Percentiles rank a stretch among this genome's conserved stretches.
Evolutionary conservation across 1,140 invertebrate species (phyloP).

Genomic region (Caerostris darwini): DNA sequence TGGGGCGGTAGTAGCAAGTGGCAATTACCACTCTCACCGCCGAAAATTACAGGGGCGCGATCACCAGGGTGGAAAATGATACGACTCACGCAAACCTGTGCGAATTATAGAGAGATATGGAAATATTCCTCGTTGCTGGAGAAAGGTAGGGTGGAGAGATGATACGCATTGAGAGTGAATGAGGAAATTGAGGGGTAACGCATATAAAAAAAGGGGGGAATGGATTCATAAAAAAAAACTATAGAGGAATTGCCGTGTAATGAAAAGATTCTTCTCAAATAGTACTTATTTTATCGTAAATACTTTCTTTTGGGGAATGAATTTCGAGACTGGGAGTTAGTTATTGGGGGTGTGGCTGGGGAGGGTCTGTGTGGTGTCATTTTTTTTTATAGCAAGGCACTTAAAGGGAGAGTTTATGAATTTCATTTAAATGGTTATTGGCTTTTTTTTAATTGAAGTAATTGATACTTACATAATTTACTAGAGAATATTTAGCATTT

Average conservation of each 20-base stretch:
- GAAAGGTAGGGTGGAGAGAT: not conserved
- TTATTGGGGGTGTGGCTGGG: not conserved
- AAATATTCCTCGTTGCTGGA: conserved; percentile 43
- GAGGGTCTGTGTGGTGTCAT: not conserved
- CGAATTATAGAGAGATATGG: conserved; percentile 74
- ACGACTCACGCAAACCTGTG: conserved; percentile 69
- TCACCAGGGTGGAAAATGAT: conserved; percentile 72
- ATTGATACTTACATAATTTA: no score
- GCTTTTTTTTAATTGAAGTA: no score
- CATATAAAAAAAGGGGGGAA: not conserved
- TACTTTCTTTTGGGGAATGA: conserved; percentile 56
- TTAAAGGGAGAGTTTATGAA: not conserved
- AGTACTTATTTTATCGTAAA: conserved; percentile 70
- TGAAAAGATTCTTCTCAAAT: conserved; percentile 66
- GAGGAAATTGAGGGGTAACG: conserved; percentile 1
- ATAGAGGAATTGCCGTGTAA: conserved; percentile 32
- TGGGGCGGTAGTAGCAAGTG: conserved; percentile 67
- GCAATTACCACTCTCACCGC: conserved; percentile 68
- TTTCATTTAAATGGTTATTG: not conserved
- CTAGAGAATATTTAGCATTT: no score
- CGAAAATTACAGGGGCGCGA: conserved; percentile 75
- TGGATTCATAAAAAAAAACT: not conserved
- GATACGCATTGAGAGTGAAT: conserved; percentile 55
- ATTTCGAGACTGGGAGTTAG: conserved; percentile 11
- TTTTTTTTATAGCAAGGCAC: not conserved